A percentile compares a stretch with the other conserved stretches of the same genome.
phyloP scores from a whole-genome alignment of 2,797 vertebrate species.

The Eulemur rubriventer region DNA sequence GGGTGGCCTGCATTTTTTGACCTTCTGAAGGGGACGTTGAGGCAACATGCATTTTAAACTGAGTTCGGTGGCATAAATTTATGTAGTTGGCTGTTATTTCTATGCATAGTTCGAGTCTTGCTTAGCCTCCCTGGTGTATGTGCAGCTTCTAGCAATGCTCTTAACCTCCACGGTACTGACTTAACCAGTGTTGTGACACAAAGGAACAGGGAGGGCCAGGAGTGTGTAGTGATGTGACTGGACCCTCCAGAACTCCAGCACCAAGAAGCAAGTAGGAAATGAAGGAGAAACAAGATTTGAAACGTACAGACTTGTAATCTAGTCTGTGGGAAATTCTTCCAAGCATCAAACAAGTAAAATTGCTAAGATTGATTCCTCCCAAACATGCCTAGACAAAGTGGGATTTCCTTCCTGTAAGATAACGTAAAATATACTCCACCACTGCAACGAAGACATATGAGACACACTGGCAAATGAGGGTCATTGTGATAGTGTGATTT shows the following conservation, averaged over 20 bases:
- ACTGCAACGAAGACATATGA: background rate
- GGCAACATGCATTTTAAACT: background rate
- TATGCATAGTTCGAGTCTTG: background rate
- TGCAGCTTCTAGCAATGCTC: background rate
- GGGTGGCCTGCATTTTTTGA: background rate
- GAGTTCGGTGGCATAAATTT: background rate
- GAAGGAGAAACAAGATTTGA: background rate
- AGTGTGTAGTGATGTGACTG: background rate
- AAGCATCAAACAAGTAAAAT: background rate
- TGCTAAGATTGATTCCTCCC: background rate
- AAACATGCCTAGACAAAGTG: background rate
- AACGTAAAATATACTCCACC: background rate
- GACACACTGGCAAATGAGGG: background rate
- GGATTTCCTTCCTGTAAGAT: background rate
- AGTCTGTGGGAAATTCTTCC: background rate
- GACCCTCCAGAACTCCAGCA: background rate
- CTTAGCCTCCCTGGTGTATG: background rate
- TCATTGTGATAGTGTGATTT: background rate
- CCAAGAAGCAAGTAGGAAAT: background rate
- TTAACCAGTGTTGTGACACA: background rate
- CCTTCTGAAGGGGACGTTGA: background rate
- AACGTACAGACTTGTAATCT: background rate
- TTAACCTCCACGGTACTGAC: background rate
- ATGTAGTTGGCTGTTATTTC: background rate
- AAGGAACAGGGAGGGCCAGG: background rate